phyloP scores from a whole-genome alignment of 2,113 vertebrate genomes.

The Plecturocebus donacophilus region DNA sequence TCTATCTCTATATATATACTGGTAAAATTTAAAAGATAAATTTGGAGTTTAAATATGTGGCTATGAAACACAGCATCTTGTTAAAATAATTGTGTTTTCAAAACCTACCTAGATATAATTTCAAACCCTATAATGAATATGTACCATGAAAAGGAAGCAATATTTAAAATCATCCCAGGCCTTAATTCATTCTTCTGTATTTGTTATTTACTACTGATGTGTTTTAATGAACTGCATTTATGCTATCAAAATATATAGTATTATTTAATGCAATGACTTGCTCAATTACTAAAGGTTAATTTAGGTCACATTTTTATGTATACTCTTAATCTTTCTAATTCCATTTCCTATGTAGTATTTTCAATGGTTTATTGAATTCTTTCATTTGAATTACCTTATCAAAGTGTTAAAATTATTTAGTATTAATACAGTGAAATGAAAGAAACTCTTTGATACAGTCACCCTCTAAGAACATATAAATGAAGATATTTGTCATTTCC shows the following conservation, averaged over 20 bases:
- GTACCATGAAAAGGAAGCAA: background rate
- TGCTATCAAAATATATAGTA: background rate
- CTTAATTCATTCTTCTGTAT: background rate
- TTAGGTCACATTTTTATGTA: background rate
- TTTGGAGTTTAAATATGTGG: background rate
- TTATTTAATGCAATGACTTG: background rate
- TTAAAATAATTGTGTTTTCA: background rate
- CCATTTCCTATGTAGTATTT: background rate
- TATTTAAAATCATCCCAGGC: background rate
- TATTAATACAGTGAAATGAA: background rate
- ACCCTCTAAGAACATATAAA: background rate
- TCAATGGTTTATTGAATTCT: background rate
- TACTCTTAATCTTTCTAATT: background rate
- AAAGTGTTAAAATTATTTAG: background rate
- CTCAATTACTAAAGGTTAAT: background rate
- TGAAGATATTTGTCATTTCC: background rate
- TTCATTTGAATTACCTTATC: background rate
- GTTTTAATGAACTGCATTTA: background rate
- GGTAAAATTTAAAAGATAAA: background rate
- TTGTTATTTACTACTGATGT: background rate
- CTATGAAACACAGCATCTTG: background rate
- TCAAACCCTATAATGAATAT: background rate
- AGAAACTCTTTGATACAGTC: background rate
- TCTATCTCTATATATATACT: background rate
- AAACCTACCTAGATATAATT: background rate